A percentile compares a stretch with the other conserved stretches of the same genome.
phyloP scores from a whole-genome alignment of 64 coral and sea anemone genomes.

The Trachythela sp. region DNA sequence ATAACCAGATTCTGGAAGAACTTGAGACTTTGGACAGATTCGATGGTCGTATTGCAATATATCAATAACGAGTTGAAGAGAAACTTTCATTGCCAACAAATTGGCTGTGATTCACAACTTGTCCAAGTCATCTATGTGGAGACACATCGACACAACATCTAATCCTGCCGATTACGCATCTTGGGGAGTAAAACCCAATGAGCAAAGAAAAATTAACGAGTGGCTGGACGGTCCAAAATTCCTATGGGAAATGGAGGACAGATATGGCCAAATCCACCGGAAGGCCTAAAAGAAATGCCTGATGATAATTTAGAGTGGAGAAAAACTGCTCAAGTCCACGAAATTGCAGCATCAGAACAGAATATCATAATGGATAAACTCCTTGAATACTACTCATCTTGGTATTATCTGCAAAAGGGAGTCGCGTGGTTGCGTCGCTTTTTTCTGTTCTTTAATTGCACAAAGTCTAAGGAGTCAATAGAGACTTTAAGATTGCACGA shows the following conservation, averaged over 20 bases:
- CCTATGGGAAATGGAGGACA: constrained; percentile 22
- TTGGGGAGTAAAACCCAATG: not conserved
- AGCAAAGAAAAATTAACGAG: not conserved
- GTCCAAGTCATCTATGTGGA: not conserved
- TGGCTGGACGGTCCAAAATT: constrained; percentile 22
- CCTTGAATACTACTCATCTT: constrained; percentile 35
- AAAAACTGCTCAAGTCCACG: not conserved
- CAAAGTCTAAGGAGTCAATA: too few relatives aligned
- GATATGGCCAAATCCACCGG: too few relatives aligned
- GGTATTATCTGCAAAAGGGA: constrained; percentile 37
- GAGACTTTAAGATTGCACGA: not conserved
- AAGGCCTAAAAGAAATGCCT: not conserved
- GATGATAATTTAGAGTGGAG: constrained; percentile 45
- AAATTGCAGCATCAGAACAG: not conserved
- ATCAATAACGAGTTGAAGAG: not conserved
- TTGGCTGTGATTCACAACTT: not conserved
- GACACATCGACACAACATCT: not conserved
- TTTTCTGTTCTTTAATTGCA: constrained; percentile 48
- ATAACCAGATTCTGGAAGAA: not conserved
- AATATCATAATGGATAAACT: not conserved
- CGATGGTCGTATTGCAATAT: not conserved
- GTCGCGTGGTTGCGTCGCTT: constrained; percentile 58
- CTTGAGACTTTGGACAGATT: constrained; percentile 15
- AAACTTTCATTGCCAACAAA: constrained; percentile 5
- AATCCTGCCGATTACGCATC: constrained; percentile 25